Conservation (phyloP, 2,797 vertebrate genomes). For the Pitangus sulphuratus region DNA sequence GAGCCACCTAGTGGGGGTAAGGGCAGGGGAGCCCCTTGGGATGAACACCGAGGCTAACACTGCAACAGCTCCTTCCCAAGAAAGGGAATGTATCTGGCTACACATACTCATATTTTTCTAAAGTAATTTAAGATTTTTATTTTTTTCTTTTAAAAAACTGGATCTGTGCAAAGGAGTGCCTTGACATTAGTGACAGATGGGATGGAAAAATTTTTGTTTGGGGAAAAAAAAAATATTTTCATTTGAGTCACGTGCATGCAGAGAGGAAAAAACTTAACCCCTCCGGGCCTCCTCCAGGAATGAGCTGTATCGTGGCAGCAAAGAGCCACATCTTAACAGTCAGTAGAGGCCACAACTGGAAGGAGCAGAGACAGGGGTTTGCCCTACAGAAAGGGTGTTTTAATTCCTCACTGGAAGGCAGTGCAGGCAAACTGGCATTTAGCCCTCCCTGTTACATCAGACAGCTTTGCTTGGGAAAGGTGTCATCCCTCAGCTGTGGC, state of each 20-base stretch:
- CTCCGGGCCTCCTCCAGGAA: fast-evolving
- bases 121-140: background rate
- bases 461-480: background rate
- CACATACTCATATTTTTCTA: background rate
- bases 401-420: background rate
- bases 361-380: background rate
- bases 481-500: background rate
- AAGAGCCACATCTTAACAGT: fast-evolving
- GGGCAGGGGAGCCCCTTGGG: fast-evolving
- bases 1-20: fast-evolving
- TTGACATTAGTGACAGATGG: constrained; percentile 67
- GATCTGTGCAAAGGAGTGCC: constrained; percentile 35
- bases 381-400: background rate
- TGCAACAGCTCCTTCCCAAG: background rate
- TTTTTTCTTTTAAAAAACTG: background rate
- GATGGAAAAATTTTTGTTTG: constrained; percentile 5
- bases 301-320: background rate
- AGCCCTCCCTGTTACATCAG: background rate
- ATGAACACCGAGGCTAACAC: background rate
- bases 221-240: background rate
- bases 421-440: fast-evolving
- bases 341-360: background rate
- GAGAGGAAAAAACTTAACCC: constrained; percentile 22
- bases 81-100: background rate
- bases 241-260: background rate